Percentiles rank a stretch among this genome's conserved stretches.
phyloP scores from a whole-genome alignment of 2,888 invertebrate species.

The Mellilla xanthometata region DNA sequence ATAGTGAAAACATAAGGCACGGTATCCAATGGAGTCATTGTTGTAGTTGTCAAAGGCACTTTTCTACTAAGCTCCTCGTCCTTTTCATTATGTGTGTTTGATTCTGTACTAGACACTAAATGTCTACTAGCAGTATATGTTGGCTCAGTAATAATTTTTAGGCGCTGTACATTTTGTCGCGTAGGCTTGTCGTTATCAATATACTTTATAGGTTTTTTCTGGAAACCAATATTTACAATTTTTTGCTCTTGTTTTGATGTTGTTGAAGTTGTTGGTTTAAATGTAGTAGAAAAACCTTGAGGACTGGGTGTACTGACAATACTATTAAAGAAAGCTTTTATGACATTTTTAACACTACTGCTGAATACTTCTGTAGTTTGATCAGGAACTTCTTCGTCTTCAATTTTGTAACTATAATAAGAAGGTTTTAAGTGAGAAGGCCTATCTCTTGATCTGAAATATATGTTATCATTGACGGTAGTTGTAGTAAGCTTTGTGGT shows the following conservation, averaged over 20 bases:
- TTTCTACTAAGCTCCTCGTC: slow-evolving; percentile 36
- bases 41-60: slow-evolving; percentile 46
- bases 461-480: slow-evolving; percentile 35
- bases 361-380: slow-evolving; percentile 71
- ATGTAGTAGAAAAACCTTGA: slow-evolving; percentile 38
- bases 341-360: slow-evolving; percentile 63
- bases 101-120: slow-evolving; percentile 35
- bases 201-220: slow-evolving; percentile 57
- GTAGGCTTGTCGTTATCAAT: slow-evolving; percentile 56
- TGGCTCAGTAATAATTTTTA: slow-evolving; percentile 67
- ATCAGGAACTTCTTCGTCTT: slow-evolving; percentile 61
- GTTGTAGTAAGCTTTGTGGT: slow-evolving; percentile 40
- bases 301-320: slow-evolving; percentile 46
- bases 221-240: slow-evolving; percentile 65
- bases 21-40: slow-evolving; percentile 44
- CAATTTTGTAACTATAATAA: slow-evolving; percentile 65
- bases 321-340: slow-evolving; percentile 65
- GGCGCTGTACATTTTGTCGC: slow-evolving; percentile 51
- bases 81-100: not conserved
- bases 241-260: slow-evolving; percentile 41
- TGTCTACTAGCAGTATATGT: slow-evolving; percentile 34
- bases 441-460: slow-evolving; percentile 38
- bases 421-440: slow-evolving; percentile 50
- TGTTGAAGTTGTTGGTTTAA: slow-evolving; percentile 33
- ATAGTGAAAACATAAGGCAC: slow-evolving; percentile 37